Conservation (phyloP, 2,888 invertebrate species). For the Agrilus mali region DNA sequence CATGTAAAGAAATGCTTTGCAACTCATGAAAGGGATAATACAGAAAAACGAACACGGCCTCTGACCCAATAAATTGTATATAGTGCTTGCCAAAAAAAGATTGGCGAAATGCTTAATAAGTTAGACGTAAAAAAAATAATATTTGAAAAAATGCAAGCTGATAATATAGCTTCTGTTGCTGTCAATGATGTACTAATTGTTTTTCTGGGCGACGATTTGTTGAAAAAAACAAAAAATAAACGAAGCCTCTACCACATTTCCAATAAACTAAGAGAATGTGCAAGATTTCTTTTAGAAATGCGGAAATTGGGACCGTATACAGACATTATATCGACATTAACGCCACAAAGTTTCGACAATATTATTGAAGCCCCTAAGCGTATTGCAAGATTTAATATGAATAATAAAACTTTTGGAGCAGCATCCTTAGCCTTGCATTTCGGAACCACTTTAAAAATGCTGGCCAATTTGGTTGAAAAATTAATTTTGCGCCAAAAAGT, state of each 20-base stretch:
- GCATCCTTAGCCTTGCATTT: constrained; percentile 9
- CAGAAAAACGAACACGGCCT: not conserved
- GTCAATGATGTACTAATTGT: constrained; percentile 6
- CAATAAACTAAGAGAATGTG: constrained; percentile 4
- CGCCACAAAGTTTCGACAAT: constrained; percentile 7
- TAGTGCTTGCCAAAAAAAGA: constrained; percentile 4
- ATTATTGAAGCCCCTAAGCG: constrained; percentile 6
- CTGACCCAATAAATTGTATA: constrained; percentile 4
- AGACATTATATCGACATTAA: constrained; percentile 4
- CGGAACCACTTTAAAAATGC: constrained; percentile 10
- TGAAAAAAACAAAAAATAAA: constrained; percentile 5
- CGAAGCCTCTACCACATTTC: constrained; percentile 4
- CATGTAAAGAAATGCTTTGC: constrained; percentile 3
- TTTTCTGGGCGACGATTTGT: constrained; percentile 4
- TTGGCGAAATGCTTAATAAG: constrained; percentile 6
- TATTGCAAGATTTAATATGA: constrained; percentile 6
- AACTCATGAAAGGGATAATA: not conserved
- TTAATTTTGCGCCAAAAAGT: constrained; percentile 10
- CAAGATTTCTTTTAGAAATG: constrained; percentile 4
- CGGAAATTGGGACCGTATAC: not conserved
- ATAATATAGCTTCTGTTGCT: constrained; percentile 5
- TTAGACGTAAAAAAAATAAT: constrained; percentile 4
- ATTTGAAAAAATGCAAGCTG: constrained; percentile 3
- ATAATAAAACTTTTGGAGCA: constrained; percentile 11
- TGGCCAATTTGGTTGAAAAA: constrained; percentile 10